These are phyloP conservation scores for Taurulus bubalis DNA, from an alignment of 2,113 vertebrate species.

Conservation along the genomic window DNA sequence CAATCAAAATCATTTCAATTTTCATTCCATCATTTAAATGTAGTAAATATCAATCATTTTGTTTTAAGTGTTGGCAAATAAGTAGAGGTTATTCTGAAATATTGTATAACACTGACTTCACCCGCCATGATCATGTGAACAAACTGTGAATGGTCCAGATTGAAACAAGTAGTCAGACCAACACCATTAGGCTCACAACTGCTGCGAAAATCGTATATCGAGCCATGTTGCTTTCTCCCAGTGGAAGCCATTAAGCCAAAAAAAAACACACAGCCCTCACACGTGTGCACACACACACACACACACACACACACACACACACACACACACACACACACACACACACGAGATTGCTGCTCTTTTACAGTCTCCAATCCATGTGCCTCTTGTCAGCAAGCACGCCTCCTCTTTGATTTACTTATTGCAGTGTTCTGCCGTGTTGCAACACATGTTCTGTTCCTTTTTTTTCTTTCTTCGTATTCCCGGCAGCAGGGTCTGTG, in stretches of 20 bases:
- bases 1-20: no score
- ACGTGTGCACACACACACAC: constrained; percentile 3
- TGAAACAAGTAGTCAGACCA: background rate
- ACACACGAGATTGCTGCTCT: constrained; percentile 25
- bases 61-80: background rate
- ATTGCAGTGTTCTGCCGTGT: constrained; percentile 44
- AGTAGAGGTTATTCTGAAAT: background rate
- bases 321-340: background rate
- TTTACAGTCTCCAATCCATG: constrained; percentile 19
- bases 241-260: constrained; percentile 36
- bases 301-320: constrained; percentile 14
- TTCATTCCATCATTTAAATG: no score
- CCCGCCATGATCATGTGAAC: background rate
- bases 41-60: background rate
- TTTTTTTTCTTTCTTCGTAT: constrained; percentile 24
- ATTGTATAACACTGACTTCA: background rate
- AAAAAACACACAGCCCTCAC: background rate
- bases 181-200: background rate
- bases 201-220: constrained; percentile 3
- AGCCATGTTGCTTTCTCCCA: constrained; percentile 34
- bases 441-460: constrained; percentile 32
- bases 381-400: constrained; percentile 37
- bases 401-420: constrained; percentile 51
- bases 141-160: background rate
- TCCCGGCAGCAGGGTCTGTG: constrained; percentile 24